phyloP scores from a whole-genome alignment of 2,113 vertebrate genomes.

The Carassius carassius region DNA sequence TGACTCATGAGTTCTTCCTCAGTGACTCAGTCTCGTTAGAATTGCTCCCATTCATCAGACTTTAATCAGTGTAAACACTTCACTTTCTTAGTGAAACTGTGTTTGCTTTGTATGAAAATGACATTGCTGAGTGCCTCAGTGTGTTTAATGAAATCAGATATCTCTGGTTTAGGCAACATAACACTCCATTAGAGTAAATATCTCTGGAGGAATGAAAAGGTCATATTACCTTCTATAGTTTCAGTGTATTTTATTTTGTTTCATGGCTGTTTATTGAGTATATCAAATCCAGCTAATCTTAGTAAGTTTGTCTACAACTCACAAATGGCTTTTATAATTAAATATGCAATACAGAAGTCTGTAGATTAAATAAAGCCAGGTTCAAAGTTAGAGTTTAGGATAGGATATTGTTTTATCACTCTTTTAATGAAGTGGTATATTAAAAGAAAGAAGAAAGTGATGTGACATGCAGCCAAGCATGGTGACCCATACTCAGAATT shows the following conservation, averaged over 20 bases:
- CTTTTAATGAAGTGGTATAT: too few species aligned
- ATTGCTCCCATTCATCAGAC: conserved; percentile 8
- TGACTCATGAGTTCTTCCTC: not conserved
- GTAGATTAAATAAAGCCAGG: too few species aligned
- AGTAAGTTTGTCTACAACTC: not conserved
- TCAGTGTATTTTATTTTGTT: not conserved
- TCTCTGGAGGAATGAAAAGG: conserved; percentile 13
- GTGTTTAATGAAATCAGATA: conserved; percentile 26
- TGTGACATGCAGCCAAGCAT: too few species aligned
- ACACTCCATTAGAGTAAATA: conserved; percentile 15
- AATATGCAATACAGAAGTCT: too few species aligned
- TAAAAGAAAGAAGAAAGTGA: too few species aligned
- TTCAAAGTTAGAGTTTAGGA: too few species aligned
- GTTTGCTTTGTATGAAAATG: conserved; percentile 26
- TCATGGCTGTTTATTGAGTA: not conserved
- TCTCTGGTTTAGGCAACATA: conserved; percentile 9
- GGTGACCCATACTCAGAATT: too few species aligned
- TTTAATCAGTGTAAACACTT: conserved; percentile 27
- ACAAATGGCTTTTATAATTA: not conserved
- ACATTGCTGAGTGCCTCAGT: conserved; percentile 22
- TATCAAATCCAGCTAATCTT: not conserved
- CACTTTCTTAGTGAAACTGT: not conserved
- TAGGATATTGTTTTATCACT: too few species aligned
- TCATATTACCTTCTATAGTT: not conserved
- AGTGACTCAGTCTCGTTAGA: not conserved